phyloP scores from a whole-genome alignment of 2,888 invertebrate species.

The Salticus scenicus region DNA sequence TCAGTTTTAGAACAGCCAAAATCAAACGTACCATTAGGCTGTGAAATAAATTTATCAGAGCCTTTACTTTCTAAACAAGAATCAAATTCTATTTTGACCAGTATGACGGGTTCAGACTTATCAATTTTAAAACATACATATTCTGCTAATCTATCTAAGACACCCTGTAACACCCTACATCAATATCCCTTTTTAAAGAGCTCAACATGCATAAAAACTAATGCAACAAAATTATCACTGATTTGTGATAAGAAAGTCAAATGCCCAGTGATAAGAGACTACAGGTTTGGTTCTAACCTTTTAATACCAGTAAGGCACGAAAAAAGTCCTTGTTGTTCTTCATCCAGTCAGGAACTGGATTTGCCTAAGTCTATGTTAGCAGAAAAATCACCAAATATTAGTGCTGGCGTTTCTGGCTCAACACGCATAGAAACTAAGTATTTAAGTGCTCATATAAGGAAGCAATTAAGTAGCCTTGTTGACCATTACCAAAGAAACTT shows the following conservation, averaged over 20 bases:
- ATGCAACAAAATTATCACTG: neutral
- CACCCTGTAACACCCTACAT: too few relatives aligned
- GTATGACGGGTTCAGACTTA: too few relatives aligned
- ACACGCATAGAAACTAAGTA: neutral
- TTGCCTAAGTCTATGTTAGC: neutral
- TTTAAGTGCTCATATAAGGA: constrained; percentile 81
- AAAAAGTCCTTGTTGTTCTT: neutral
- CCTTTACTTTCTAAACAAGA: neutral
- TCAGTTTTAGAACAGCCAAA: neutral
- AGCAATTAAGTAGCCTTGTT: constrained; percentile 86
- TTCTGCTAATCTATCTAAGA: neutral
- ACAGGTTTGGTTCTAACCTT: neutral
- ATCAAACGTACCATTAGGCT: neutral
- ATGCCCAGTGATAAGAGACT: neutral
- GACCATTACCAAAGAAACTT: constrained; percentile 81
- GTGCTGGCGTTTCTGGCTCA: neutral
- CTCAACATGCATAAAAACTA: neutral
- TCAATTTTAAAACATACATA: neutral
- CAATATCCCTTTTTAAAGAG: too few relatives aligned
- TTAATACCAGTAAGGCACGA: neutral
- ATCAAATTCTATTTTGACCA: neutral
- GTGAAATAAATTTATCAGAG: neutral
- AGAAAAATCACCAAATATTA: neutral
- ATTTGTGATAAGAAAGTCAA: neutral
- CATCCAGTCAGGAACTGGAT: neutral